Conservation (phyloP, 2,113 vertebrate genomes). For the Malaclemys terrapin region DNA sequence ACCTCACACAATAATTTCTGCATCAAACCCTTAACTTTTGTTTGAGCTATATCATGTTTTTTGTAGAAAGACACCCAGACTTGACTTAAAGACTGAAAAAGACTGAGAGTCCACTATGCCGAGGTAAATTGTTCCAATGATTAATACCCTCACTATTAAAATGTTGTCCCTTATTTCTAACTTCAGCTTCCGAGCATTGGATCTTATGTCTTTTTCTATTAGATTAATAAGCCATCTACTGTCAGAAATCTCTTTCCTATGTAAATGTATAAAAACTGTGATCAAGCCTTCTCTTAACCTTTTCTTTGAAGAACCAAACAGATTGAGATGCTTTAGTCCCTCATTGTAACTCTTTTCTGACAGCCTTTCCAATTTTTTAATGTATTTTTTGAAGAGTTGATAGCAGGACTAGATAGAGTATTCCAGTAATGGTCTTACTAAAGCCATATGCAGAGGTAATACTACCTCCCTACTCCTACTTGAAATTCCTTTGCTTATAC, state of each 20-base stretch:
- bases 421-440: background rate
- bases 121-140: background rate
- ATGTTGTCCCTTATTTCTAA: background rate
- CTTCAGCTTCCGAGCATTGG: background rate
- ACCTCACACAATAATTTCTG: background rate
- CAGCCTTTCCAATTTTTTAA: background rate
- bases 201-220: background rate
- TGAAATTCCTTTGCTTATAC: background rate
- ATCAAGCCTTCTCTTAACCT: background rate
- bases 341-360: background rate
- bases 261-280: background rate
- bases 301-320: background rate
- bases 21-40: background rate
- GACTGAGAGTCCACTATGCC: background rate
- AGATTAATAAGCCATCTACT: background rate
- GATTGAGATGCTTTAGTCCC: background rate
- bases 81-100: background rate
- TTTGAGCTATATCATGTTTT: background rate
- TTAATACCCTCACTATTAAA: background rate
- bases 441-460: background rate
- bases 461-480: background rate
- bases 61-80: background rate
- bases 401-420: background rate
- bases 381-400: background rate
- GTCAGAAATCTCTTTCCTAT: background rate